Evolutionary conservation across 2,888 invertebrate genomes (phyloP).

Genomic region (Drosophila algonquin): DNA sequence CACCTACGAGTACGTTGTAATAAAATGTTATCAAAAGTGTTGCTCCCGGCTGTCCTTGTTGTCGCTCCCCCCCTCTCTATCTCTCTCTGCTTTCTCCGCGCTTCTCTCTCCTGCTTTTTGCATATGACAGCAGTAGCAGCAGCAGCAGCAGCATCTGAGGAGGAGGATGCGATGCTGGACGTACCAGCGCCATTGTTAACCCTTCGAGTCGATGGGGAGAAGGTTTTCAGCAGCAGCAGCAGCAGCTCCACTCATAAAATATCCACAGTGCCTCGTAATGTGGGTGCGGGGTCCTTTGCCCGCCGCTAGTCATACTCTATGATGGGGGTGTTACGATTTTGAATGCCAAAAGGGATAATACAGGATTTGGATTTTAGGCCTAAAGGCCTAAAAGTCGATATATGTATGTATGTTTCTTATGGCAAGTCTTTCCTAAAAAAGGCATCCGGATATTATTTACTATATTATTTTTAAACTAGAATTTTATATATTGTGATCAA

Average conservation of each 20-base stretch:
- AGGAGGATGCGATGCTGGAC: conserved; percentile 54
- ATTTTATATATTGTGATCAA: too few species aligned
- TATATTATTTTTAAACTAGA: too few species aligned
- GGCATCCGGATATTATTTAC: too few species aligned
- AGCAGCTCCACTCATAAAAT: conserved; percentile 62
- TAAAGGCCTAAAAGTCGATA: too few species aligned
- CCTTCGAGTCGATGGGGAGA: conserved; percentile 61
- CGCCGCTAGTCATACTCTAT: conserved; percentile 29
- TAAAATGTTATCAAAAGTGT: conserved; percentile 81
- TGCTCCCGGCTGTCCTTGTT: conserved; percentile 53
- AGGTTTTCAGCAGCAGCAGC: conserved; percentile 29
- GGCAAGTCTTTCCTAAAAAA: too few species aligned
- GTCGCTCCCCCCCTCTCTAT: not conserved
- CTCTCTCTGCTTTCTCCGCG: not conserved
- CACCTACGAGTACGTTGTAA: conserved; percentile 79
- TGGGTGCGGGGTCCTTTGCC: conserved; percentile 59
- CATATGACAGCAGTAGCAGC: conserved; percentile 69
- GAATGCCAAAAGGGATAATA: too few species aligned
- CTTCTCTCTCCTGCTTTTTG: conserved; percentile 56
- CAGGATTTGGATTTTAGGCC: too few species aligned
- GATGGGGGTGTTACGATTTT: not conserved
- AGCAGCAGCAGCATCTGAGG: conserved; percentile 21
- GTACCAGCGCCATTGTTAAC: conserved; percentile 67
- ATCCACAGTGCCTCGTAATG: conserved; percentile 58
- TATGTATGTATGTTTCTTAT: too few species aligned